Evolutionary conservation across 2,888 invertebrate genomes (phyloP), one percentile per base, ranked within the genome.

Genomic region (Resseliella maxima): DNA sequence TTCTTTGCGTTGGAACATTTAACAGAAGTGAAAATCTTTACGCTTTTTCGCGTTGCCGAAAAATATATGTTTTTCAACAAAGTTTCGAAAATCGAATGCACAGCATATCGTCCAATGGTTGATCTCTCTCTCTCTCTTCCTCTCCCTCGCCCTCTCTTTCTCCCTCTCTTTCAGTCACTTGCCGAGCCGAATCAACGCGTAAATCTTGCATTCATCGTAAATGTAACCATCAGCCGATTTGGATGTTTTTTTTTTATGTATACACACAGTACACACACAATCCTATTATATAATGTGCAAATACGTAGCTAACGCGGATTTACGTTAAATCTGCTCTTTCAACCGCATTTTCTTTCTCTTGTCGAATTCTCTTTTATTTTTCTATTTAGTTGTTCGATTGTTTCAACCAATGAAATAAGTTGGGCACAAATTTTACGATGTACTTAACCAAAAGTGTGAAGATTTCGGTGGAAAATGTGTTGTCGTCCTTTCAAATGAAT

Each of bases 231-330:
- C 83, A 83, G 38, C 24, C 83, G 38, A 83, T 83, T 38, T 83
- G 81, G 81, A n/a, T n/a, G n/a, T n/a, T n/a, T n/a, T n/a, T 36
- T 81, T 81, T 81, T 35, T 50, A 36, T 36, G 81, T 36, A 81
- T 36, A 38, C 83, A 83, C 83, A 2, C 83, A 83, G 35, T 36
- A 38, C 83, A 83, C 83, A 2, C 83, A 83, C 21, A 83, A 83
- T 38, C 83, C 36, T n/a, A 83, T 83, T 38, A 83, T 83, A 83
- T 83, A 83, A 83, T 83, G 83, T 83, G 83, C 83, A 38, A 83
- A 83, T 83, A 83, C 38, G 24, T 31, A 72, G 72, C 31, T 72
- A 72, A 72, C 72, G 72, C 72, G 36, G 81, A 81, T 81, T 81
- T 81, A 36, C 27, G 21, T 8, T 81, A 36, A 81, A 81, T 81